phyloP scores from a whole-genome alignment of 2,113 vertebrate species.

The Sylvilagus bachmani region DNA sequence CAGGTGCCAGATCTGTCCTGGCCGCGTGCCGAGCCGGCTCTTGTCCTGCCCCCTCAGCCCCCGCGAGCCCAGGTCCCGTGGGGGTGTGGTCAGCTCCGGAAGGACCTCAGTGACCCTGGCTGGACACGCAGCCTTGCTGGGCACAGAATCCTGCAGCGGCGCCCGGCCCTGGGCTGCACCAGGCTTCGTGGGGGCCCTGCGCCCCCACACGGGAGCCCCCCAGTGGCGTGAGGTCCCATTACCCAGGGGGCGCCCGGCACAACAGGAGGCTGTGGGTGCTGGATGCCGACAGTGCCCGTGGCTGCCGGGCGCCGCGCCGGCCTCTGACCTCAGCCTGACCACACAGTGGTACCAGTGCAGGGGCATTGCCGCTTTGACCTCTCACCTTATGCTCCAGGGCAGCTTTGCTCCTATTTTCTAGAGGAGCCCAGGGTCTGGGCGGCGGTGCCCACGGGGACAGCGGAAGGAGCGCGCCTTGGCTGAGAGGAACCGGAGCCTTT shows the following conservation, averaged over 20 bases:
- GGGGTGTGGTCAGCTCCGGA: not conserved
- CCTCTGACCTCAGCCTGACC: rapidly evolving
- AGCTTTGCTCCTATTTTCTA: rapidly evolving
- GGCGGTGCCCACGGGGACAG: rapidly evolving
- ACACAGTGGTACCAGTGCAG: rapidly evolving
- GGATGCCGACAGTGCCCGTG: rapidly evolving
- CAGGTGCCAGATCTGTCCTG: not conserved
- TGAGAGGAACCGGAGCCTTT: rapidly evolving
- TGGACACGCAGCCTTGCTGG: not conserved
- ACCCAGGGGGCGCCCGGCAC: rapidly evolving
- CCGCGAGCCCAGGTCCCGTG: not conserved
- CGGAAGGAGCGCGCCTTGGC: no score
- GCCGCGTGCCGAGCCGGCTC: rapidly evolving
- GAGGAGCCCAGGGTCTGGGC: rapidly evolving
- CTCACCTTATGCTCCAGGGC: rapidly evolving
- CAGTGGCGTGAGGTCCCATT: rapidly evolving
- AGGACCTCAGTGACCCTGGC: not conserved
- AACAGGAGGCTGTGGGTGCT: rapidly evolving
- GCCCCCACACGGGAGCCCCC: rapidly evolving
- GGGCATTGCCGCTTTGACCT: rapidly evolving
- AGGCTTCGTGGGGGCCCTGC: rapidly evolving
- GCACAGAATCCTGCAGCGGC: not conserved
- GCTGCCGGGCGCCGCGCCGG: rapidly evolving
- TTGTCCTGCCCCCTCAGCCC: not conserved
- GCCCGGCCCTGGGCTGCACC: rapidly evolving